These are phyloP conservation scores for Rallus limicola DNA, from an alignment of 2,113 vertebrate species.

Conservation along the genomic window DNA sequence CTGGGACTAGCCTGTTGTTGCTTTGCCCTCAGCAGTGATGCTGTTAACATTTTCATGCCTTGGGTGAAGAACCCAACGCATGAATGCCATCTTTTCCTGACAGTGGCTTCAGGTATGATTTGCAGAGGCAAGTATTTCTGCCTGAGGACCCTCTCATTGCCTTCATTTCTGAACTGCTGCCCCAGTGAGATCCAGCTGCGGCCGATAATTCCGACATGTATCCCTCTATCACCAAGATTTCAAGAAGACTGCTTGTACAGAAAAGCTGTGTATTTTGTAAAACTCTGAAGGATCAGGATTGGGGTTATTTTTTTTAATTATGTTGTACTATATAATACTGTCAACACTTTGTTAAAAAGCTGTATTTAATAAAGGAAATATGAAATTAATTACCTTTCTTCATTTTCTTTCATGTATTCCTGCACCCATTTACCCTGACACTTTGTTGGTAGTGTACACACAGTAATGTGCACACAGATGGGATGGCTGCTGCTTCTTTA, in stretches of 20 bases:
- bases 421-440: background rate
- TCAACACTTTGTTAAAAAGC: background rate
- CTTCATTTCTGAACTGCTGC: background rate
- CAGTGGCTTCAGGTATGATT: background rate
- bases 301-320: background rate
- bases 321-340: background rate
- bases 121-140: background rate
- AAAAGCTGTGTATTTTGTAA: background rate
- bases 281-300: background rate
- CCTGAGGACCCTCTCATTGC: background rate
- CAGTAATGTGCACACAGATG: background rate
- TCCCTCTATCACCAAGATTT: background rate
- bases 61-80: background rate
- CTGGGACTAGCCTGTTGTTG: background rate
- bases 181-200: background rate
- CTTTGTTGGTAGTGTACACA: background rate
- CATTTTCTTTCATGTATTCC: background rate
- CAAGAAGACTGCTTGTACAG: background rate
- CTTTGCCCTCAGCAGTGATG: background rate
- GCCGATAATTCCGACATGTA: rapidly evolving
- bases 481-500: background rate
- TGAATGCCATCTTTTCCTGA: background rate
- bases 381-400: background rate
- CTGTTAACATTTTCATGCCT: background rate
- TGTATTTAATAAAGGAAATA: background rate